Percentiles rank a stretch among this genome's conserved stretches.
These are phyloP conservation scores for Atherinosoma microstoma DNA, from an alignment of 2,797 vertebrate genomes.

Conservation along the genomic window DNA sequence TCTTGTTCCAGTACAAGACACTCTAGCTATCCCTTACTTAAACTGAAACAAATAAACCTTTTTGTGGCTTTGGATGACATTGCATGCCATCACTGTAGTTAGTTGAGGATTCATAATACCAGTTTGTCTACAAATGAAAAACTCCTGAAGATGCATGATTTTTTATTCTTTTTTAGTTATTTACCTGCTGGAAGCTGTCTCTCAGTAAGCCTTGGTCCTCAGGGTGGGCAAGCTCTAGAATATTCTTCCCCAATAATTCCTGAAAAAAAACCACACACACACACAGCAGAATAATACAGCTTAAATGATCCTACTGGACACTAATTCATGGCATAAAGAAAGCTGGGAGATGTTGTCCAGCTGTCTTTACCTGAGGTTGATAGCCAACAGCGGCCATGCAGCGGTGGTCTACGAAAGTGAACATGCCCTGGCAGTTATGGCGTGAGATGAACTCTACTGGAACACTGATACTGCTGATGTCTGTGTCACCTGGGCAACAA, in stretches of 20 bases:
- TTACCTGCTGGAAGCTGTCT: constrained; percentile 97
- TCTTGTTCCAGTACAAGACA: background rate
- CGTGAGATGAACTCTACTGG: constrained; percentile 97
- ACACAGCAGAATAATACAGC: constrained; percentile 29
- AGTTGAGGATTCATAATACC: background rate
- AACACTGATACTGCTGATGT: constrained; percentile 87
- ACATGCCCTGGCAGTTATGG: constrained; percentile 92
- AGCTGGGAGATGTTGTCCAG: background rate
- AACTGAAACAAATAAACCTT: background rate
- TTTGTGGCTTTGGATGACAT: background rate
- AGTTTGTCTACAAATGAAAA: background rate
- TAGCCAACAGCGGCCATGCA: constrained; percentile 91
- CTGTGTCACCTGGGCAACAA: constrained; percentile 91
- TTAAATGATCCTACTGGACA: background rate
- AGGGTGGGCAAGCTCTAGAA: constrained; percentile 92
- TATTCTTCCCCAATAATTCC: constrained; percentile 95
- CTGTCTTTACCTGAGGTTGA: constrained; percentile 90
- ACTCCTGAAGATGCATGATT: background rate
- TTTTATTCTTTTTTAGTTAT: background rate
- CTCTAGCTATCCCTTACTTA: background rate
- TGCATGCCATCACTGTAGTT: background rate
- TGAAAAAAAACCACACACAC: constrained; percentile 50
- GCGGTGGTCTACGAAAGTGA: constrained; percentile 97
- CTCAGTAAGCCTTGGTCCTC: constrained; percentile 94
- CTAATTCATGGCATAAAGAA: background rate